A percentile compares a stretch with the other conserved stretches of the same genome.
Evolutionary conservation across 2,888 invertebrate species (phyloP).

Genomic region (Microchrysa polita): DNA sequence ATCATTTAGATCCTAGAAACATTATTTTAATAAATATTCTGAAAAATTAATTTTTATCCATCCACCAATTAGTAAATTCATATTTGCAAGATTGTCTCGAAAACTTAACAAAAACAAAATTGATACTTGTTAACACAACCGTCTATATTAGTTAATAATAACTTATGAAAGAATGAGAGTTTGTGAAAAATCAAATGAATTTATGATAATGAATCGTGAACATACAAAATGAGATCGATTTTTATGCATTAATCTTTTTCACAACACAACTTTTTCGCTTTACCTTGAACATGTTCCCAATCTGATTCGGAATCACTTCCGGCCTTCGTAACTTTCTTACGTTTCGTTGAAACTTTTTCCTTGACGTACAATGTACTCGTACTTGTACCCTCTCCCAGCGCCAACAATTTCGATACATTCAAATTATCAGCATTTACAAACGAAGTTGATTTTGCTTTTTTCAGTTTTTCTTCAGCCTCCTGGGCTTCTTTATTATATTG

Average conservation of each 20-base stretch:
- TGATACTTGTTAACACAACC: not conserved
- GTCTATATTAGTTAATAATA: not conserved
- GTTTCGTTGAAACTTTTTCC: slow-evolving; percentile 54
- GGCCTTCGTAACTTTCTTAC: not conserved
- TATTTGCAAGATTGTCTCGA: too few relatives aligned
- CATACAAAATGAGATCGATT: not conserved
- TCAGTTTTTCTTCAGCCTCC: slow-evolving; percentile 68
- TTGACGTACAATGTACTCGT: slow-evolving; percentile 58
- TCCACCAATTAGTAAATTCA: too few relatives aligned
- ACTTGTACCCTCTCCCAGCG: slow-evolving; percentile 70
- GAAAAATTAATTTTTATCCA: too few relatives aligned
- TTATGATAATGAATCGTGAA: not conserved
- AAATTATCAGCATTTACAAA: slow-evolving; percentile 59
- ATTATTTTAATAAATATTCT: too few relatives aligned
- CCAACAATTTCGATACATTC: slow-evolving; percentile 73
- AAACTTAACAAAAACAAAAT: not conserved
- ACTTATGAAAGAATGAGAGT: not conserved
- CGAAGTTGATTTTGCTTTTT: slow-evolving; percentile 64
- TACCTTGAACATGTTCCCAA: slow-evolving; percentile 80
- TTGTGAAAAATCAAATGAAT: not conserved
- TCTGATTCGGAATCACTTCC: slow-evolving; percentile 72
- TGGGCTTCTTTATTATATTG: slow-evolving; percentile 69
- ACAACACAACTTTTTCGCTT: slow-evolving; percentile 51
- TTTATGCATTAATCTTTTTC: not conserved
- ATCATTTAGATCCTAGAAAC: too few relatives aligned